Conservation (phyloP, 1,140 invertebrate species). For the Hyles vespertilio region DNA sequence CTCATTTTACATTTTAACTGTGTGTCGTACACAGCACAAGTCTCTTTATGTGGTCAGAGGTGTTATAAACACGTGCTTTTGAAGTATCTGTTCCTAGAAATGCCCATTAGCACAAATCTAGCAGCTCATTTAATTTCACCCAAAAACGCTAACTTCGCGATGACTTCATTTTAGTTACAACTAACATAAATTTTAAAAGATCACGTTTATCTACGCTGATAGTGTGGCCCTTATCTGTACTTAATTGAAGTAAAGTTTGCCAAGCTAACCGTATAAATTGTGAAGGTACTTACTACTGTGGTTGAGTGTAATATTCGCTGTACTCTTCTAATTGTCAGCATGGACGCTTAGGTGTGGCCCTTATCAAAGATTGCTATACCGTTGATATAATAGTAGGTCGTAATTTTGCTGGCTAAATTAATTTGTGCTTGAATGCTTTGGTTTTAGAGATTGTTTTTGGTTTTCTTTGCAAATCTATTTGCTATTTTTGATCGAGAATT, state of each 20-base stretch:
- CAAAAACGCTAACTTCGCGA: slow-evolving; percentile 25
- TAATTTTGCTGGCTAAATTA: not conserved
- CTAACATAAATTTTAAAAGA: slow-evolving; percentile 9
- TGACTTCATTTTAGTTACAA: slow-evolving; percentile 35
- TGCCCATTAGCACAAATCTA: too few relatives aligned
- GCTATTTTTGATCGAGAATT: too few relatives aligned
- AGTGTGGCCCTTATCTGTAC: slow-evolving; percentile 36
- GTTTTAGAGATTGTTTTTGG: too few relatives aligned
- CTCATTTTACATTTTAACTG: too few relatives aligned
- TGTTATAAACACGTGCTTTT: too few relatives aligned
- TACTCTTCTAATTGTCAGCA: slow-evolving; percentile 9
- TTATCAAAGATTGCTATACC: slow-evolving; percentile 31
- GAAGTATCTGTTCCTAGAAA: too few relatives aligned
- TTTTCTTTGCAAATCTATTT: too few relatives aligned
- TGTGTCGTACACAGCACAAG: too few relatives aligned
- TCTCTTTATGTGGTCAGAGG: too few relatives aligned
- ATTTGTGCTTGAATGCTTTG: too few relatives aligned
- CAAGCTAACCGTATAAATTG: slow-evolving; percentile 5
- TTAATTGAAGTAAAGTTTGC: slow-evolving; percentile 30
- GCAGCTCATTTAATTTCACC: slow-evolving; percentile 12
- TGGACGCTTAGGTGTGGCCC: slow-evolving; percentile 30
- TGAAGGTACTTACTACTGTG: too few relatives aligned
- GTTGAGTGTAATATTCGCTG: not conserved
- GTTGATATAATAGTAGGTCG: slow-evolving; percentile 10
- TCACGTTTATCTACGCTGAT: slow-evolving; percentile 31